These are phyloP conservation scores for Nomada fucata DNA, from an alignment of 2,888 invertebrate genomes.

Conservation along the genomic window DNA sequence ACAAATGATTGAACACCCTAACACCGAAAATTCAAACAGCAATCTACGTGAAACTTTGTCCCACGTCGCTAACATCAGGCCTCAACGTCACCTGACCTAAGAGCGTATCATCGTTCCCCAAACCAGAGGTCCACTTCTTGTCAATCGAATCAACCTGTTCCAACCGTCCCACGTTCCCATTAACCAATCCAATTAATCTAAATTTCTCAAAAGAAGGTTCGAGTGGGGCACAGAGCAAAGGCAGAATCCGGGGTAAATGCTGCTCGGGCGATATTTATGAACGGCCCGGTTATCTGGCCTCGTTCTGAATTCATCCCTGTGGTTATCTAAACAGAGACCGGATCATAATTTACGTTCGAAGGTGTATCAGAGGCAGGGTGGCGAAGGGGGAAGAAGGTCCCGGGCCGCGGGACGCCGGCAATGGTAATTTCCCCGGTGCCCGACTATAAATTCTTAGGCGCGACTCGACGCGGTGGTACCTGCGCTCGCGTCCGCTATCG, in stretches of 20 bases:
- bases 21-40: too few species aligned
- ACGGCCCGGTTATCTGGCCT: slow-evolving; percentile 35
- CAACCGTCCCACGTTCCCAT: not conserved
- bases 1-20: too few species aligned
- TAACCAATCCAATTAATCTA: slow-evolving; percentile 39
- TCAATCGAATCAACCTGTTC: too few species aligned
- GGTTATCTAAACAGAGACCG: slow-evolving; percentile 51
- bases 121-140: too few species aligned
- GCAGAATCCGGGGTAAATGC: slow-evolving; percentile 16
- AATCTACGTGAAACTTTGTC: too few species aligned
- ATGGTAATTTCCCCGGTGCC: slow-evolving; percentile 58
- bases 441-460: slow-evolving; percentile 60
- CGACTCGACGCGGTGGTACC: slow-evolving; percentile 29
- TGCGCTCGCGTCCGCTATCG: slow-evolving; percentile 40
- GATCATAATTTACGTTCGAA: slow-evolving; percentile 56
- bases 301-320: slow-evolving; percentile 43
- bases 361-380: slow-evolving; percentile 35
- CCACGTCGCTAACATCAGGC: too few species aligned
- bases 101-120: too few species aligned
- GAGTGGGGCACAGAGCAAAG: not conserved
- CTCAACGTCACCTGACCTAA: too few species aligned
- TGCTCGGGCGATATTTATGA: slow-evolving; percentile 43
- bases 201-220: slow-evolving; percentile 19
- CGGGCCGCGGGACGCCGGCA: slow-evolving; percentile 34
- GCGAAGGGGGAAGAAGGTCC: not conserved